Evolutionary conservation across 2,797 vertebrate genomes (phyloP).

Genomic region (Fundulus diaphanus): DNA sequence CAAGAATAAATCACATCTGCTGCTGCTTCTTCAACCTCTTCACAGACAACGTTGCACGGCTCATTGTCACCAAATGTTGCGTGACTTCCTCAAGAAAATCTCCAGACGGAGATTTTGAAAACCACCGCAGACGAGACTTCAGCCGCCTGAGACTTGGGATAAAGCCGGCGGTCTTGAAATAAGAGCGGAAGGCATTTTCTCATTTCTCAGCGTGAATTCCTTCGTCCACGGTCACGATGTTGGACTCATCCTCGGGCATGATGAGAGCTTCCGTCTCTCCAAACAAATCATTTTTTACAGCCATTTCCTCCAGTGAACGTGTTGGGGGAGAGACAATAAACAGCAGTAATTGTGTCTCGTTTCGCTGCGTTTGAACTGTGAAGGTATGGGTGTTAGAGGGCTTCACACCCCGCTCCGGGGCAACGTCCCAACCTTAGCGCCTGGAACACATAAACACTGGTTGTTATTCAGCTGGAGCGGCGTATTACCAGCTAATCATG

Average conservation of each 20-base stretch:
- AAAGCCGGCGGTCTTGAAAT: constrained; percentile 6
- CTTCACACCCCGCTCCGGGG: constrained; percentile 36
- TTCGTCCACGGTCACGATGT: background rate
- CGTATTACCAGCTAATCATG: constrained; percentile 60
- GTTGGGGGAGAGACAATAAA: constrained; percentile 73
- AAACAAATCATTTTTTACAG: constrained; percentile 76
- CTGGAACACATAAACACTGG: constrained; percentile 67
- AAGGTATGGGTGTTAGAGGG: constrained; percentile 28
- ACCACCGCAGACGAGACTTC: constrained; percentile 36
- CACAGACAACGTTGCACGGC: constrained; percentile 40
- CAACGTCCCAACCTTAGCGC: constrained; percentile 31
- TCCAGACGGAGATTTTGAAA: constrained; percentile 51
- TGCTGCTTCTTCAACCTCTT: constrained; percentile 11
- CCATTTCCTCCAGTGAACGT: constrained; percentile 64
- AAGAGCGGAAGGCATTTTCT: constrained; percentile 11
- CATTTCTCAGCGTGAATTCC: constrained; percentile 8
- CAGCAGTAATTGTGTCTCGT: constrained; percentile 69
- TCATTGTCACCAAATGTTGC: constrained; percentile 68
- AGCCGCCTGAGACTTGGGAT: constrained; percentile 3
- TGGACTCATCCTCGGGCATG: constrained; percentile 27
- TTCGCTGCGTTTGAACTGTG: constrained; percentile 47
- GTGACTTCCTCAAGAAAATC: constrained; percentile 54
- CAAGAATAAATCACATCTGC: constrained; percentile 5
- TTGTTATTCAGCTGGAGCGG: constrained; percentile 76
- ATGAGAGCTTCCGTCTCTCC: constrained; percentile 46